phyloP scores from a whole-genome alignment of 2,113 vertebrate genomes.

The Arizona elegans region DNA sequence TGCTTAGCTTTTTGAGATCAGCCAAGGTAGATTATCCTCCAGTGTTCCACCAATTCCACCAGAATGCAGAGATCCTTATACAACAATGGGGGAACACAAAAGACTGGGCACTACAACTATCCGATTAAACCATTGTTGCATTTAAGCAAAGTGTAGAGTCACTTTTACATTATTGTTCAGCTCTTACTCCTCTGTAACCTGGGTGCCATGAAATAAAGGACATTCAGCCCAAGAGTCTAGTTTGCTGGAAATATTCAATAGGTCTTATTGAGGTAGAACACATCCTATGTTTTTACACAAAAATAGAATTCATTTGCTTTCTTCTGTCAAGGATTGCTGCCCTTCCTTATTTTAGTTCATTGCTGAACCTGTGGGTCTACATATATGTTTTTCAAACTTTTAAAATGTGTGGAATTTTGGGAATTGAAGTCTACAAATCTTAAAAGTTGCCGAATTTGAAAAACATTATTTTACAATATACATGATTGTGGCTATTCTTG shows the following conservation, averaged over 20 bases:
- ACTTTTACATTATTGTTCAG: not conserved
- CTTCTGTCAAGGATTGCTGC: not conserved
- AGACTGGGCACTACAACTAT: not conserved
- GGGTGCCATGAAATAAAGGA: not conserved
- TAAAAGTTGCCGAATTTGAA: not conserved
- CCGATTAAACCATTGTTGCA: not conserved
- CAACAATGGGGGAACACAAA: not conserved
- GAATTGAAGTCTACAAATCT: not conserved
- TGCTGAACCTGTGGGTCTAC: not conserved
- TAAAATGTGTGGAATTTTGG: not conserved
- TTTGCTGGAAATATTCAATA: not conserved
- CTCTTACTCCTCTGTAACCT: not conserved
- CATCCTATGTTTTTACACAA: not conserved
- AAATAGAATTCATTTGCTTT: not conserved
- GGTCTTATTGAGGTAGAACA: not conserved
- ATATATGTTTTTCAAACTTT: not conserved
- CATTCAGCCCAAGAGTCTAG: not conserved
- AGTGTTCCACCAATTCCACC: not conserved
- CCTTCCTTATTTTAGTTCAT: not conserved
- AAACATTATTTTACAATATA: not conserved
- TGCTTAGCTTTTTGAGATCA: not conserved
- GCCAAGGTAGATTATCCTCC: not conserved
- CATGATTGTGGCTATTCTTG: not conserved
- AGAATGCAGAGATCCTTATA: not conserved
- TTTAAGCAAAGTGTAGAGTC: not conserved